These are phyloP conservation scores for Drosophila macrospina DNA, from an alignment of 2,888 invertebrate genomes.

Conservation along the genomic window DNA sequence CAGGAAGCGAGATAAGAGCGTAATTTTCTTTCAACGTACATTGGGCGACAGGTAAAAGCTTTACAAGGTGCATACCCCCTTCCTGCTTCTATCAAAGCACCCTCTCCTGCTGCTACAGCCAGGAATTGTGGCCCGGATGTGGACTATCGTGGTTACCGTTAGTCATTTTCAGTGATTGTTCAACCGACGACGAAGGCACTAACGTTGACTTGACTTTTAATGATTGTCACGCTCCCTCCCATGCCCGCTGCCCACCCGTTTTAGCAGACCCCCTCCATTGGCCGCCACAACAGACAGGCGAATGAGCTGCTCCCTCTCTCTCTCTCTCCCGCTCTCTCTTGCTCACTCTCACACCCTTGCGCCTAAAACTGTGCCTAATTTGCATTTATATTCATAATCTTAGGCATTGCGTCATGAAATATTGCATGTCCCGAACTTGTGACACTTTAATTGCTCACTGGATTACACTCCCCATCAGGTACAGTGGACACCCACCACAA, in stretches of 20 bases:
- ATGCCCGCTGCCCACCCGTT: constrained; percentile 3
- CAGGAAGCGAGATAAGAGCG: constrained; percentile 86
- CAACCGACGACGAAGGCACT: constrained; percentile 57
- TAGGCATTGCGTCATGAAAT: constrained; percentile 79
- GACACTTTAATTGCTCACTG: constrained; percentile 82
- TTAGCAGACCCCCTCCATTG: constrained; percentile 4
- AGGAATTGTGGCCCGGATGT: constrained; percentile 72
- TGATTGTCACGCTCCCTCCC: constrained; percentile 76
- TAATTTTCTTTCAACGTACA: constrained; percentile 83
- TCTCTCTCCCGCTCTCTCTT: neutral
- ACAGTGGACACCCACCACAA: constrained; percentile 50
- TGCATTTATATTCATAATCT: constrained; percentile 83
- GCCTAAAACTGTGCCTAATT: constrained; percentile 64
- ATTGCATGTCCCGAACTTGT: constrained; percentile 81
- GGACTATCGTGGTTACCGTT: constrained; percentile 82
- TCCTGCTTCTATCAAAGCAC: neutral
- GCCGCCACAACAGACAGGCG: constrained; percentile 67
- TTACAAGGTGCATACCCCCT: constrained; percentile 18
- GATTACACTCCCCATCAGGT: constrained; percentile 48
- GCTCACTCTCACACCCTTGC: neutral
- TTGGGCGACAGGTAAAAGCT: constrained; percentile 63
- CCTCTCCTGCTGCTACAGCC: neutral
- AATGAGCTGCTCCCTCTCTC: constrained; percentile 14
- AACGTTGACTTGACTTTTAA: constrained; percentile 76
- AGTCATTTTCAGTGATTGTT: constrained; percentile 82